Conservation (phyloP, 2,113 vertebrate species). For the Nesoenas mayeri region DNA sequence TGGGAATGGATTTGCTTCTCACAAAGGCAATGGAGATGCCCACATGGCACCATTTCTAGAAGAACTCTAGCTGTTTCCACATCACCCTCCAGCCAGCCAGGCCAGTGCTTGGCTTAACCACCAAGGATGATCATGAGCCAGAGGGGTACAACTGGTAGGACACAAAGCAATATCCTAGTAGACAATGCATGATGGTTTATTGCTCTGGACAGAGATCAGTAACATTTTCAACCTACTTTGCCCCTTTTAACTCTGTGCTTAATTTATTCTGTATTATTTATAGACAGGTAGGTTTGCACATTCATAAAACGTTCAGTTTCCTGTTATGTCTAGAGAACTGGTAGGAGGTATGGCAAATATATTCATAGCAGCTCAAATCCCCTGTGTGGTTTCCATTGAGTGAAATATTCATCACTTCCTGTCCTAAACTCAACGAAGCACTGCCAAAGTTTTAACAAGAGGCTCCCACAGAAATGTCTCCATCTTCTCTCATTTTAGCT, state of each 20-base stretch:
- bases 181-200: neutral
- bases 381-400: conserved; percentile 33
- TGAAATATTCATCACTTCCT: conserved; percentile 51
- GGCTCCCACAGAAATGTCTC: neutral
- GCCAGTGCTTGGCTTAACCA: neutral
- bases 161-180: neutral
- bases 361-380: conserved; percentile 19
- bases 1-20: neutral
- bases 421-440: neutral
- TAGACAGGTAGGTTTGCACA: conserved; percentile 44
- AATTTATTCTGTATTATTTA: conserved; percentile 39
- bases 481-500: neutral
- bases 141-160: neutral
- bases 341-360: conserved; percentile 49
- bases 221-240: conserved; percentile 12
- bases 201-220: neutral
- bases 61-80: neutral
- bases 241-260: neutral
- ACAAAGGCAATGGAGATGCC: neutral
- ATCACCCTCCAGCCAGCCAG: neutral
- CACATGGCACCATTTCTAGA: neutral
- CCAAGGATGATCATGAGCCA: neutral
- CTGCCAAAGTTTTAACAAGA: neutral
- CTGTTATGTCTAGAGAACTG: conserved; percentile 43
- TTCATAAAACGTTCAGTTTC: conserved; percentile 38